Conservation (phyloP, 2,888 invertebrate genomes). For the Lochmaea crataegi region DNA sequence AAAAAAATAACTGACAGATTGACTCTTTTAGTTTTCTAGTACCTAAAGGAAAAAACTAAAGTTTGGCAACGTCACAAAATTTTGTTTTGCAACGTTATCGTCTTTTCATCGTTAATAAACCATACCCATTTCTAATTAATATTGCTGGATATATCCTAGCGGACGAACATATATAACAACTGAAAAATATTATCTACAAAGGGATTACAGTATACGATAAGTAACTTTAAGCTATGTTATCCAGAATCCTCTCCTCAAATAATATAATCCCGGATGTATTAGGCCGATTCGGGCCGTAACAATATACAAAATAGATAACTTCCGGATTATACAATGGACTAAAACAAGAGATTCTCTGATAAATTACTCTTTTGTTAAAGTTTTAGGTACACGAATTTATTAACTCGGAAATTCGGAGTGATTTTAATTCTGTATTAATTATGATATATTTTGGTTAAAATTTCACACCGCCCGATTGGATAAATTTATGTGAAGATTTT, state of each 20-base stretch:
- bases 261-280: conserved; percentile 1
- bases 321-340: conserved; percentile 22
- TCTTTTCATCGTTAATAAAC: too few relatives aligned
- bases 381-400: conserved; percentile 15
- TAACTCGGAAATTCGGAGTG: conserved; percentile 16
- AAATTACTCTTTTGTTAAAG: conserved; percentile 30
- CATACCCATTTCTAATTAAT: too few relatives aligned
- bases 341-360: conserved; percentile 25
- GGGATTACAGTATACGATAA: not conserved
- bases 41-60: too few relatives aligned
- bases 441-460: not conserved
- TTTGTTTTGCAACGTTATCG: too few relatives aligned
- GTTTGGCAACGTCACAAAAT: too few relatives aligned
- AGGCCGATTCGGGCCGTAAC: conserved; percentile 3
- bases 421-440: conserved; percentile 1
- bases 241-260: not conserved
- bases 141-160: too few relatives aligned
- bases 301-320: conserved; percentile 29
- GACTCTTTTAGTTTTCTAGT: too few relatives aligned
- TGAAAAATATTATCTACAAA: not conserved
- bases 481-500: too few relatives aligned
- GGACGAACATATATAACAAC: not conserved
- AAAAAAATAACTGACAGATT: too few relatives aligned
- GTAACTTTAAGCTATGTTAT: not conserved
- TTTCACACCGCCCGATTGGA: not conserved